Percentiles rank a stretch among this genome's conserved stretches.
Evolutionary conservation across 2,797 vertebrate species (phyloP).

Genomic region (Catharus ustulatus): DNA sequence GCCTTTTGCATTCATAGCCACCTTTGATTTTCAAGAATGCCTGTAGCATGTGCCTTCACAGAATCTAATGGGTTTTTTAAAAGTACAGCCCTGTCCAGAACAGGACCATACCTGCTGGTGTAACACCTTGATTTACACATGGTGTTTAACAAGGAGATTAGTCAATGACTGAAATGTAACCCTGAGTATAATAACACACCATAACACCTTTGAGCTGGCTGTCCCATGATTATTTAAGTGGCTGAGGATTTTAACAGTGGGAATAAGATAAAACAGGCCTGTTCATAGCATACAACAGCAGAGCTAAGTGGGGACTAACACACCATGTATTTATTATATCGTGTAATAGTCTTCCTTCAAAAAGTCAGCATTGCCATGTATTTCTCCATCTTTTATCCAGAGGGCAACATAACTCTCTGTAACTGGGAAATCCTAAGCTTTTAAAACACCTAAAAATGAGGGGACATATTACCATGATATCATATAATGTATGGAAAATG

Average conservation of each 20-base stretch:
- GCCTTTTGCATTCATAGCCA: not conserved
- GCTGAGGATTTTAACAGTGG: not conserved
- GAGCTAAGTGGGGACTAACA: not conserved
- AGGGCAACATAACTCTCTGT: constrained; percentile 60
- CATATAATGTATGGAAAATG: not conserved
- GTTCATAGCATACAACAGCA: not conserved
- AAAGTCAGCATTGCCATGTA: constrained; percentile 31
- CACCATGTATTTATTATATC: not conserved
- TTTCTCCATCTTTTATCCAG: constrained; percentile 62
- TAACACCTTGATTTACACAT: not conserved
- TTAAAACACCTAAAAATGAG: not conserved
- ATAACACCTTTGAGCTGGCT: not conserved
- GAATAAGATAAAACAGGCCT: not conserved
- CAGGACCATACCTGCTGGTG: not conserved
- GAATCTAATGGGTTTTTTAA: not conserved
- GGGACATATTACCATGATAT: not conserved
- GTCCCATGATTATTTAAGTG: not conserved
- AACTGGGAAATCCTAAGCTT: constrained; percentile 28
- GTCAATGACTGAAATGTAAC: not conserved
- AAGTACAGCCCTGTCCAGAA: not conserved
- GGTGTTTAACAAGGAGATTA: not conserved
- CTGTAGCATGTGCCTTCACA: not conserved
- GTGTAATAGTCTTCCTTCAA: not conserved
- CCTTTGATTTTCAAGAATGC: not conserved
- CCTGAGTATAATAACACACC: not conserved